Conservation (phyloP, 2,797 vertebrate genomes). For the Gobionotothen gibberifrons region DNA sequence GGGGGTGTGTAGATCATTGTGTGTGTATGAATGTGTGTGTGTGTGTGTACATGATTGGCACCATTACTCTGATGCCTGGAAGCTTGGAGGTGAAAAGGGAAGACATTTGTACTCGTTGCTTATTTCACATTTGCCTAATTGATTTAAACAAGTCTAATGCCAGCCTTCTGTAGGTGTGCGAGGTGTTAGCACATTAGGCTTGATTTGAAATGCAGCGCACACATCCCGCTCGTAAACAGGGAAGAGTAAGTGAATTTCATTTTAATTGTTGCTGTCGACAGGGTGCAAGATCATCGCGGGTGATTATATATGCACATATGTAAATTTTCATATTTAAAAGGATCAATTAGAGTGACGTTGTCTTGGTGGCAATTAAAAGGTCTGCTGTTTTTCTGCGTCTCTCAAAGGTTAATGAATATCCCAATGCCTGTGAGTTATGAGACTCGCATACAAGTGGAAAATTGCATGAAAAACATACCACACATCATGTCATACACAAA, state of each 20-base stretch:
- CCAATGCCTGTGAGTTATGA: constrained; percentile 69
- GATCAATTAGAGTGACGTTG: constrained; percentile 85
- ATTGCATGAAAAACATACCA: constrained; percentile 75
- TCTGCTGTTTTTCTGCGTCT: constrained; percentile 82
- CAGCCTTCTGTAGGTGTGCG: constrained; percentile 80
- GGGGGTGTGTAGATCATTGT: constrained; percentile 37
- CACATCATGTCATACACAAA: constrained; percentile 64
- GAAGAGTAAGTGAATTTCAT: constrained; percentile 80
- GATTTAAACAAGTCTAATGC: constrained; percentile 85
- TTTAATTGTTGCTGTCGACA: constrained; percentile 84
- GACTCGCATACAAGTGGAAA: constrained; percentile 70
- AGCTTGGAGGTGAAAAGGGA: constrained; percentile 73
- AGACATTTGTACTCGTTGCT: constrained; percentile 78
- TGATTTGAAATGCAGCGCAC: constrained; percentile 82
- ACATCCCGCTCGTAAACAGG: constrained; percentile 66
- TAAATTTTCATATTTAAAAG: constrained; percentile 87
- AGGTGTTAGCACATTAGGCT: constrained; percentile 73
- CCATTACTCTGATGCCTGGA: constrained; percentile 68
- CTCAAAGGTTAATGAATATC: constrained; percentile 87
- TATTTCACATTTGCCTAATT: constrained; percentile 86
- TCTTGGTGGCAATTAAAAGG: constrained; percentile 84
- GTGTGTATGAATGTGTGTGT: constrained; percentile 1
- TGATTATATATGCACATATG: constrained; percentile 87
- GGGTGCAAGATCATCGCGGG: constrained; percentile 82
- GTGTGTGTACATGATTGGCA: constrained; percentile 73